Evolutionary conservation across 2,113 vertebrate species (phyloP), one percentile per base, ranked within the genome.

Genomic region (Odobenus rosmarus): DNA sequence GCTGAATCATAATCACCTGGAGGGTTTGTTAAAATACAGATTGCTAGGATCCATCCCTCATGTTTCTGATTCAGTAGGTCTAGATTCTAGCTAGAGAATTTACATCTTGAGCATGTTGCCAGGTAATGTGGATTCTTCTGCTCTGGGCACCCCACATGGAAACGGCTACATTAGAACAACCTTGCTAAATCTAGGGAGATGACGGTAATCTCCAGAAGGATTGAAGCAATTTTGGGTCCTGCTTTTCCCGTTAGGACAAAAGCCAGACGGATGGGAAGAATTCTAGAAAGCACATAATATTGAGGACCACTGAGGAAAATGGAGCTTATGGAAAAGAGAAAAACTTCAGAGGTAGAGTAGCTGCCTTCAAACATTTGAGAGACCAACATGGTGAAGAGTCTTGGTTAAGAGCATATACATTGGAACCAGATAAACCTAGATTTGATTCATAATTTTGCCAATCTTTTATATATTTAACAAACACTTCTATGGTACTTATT

Each of bases 401-500:
- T 83, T 89, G 28, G 23, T 67, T 80, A 88, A 71, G 64, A 69
- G n/a, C n/a, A 19, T 87, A 36, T 42, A 33, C n/a, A 28, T 0
- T 81, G 81, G 42, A 82, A 86, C 51, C 33, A 42, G 33, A 26
- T 74, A 84, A 86, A 88, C 49, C 24, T 90, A n/a, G 53, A 80
- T 94, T 88, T 72, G 57, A 77, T 79, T 93, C 59, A 80, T 53
- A 64, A 53, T 90, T 92, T 46, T 90, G 74, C 46, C 49, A 33
- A 51, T 53, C 62, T 88, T 92, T 93, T 59, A 46, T 83, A 51
- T 69, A 84, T 57, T 90, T 84, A 92, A 93, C 62, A 96, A 94
- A 82, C 9, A 64, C 59, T 85, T 76, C 53, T 46, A 0, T 21
- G 9, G n/a, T 62, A 46, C 33, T 96, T 83, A 31, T 26, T 88